Percentiles rank a stretch among this genome's conserved stretches.
Conservation (phyloP, 2,797 vertebrate species). For the Phrynocephalus forsythii region DNA sequence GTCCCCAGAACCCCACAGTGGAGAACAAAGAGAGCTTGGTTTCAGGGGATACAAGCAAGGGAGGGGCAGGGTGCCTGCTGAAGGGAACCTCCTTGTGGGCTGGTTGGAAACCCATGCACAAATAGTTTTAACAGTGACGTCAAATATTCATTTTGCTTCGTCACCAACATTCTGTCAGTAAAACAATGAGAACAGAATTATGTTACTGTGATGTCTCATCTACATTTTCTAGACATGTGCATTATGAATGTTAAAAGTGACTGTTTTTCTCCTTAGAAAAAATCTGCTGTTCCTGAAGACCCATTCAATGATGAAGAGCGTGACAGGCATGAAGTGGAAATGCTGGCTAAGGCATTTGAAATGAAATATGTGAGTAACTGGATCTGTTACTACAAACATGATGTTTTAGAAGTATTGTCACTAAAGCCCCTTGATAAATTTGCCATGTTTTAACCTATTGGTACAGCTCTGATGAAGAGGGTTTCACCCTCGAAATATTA, state of each 20-base stretch:
- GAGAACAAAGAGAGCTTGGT: too few species aligned
- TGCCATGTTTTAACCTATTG: too few species aligned
- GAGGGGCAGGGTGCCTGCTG: too few species aligned
- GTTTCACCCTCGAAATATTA: too few species aligned
- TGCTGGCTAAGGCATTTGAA: slow-evolving; percentile 94
- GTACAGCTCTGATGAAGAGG: too few species aligned
- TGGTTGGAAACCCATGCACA: too few species aligned
- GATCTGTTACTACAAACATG: slow-evolving; percentile 24
- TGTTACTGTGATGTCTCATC: not conserved
- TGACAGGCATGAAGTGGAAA: slow-evolving; percentile 90
- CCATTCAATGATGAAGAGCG: slow-evolving; percentile 90
- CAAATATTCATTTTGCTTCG: not conserved
- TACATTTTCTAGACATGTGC: not conserved
- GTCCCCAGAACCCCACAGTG: too few species aligned
- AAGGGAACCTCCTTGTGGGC: too few species aligned
- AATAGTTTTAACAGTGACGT: not conserved
- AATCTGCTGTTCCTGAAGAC: slow-evolving; percentile 82
- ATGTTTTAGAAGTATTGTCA: not conserved
- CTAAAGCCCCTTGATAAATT: not conserved
- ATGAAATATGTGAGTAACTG: slow-evolving; percentile 93
- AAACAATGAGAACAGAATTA: not conserved
- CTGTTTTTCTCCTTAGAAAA: slow-evolving; percentile 80
- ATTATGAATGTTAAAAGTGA: slow-evolving; percentile 39
- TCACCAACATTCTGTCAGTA: not conserved
- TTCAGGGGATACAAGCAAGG: too few species aligned